phyloP scores from a whole-genome alignment of 2,888 invertebrate genomes.

The Agonopterix alstromeriana region DNA sequence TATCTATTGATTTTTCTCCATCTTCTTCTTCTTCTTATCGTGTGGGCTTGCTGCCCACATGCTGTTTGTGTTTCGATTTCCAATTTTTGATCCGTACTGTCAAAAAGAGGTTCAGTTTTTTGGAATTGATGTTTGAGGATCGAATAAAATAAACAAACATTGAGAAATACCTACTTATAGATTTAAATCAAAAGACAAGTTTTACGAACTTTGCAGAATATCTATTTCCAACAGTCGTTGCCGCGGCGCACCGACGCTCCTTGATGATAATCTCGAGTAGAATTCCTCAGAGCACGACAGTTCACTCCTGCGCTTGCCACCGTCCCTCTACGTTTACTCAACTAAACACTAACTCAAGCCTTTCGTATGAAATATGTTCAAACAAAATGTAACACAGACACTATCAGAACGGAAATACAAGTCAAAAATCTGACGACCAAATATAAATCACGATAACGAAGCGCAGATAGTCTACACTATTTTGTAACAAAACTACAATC shows the following conservation, averaged over 20 bases:
- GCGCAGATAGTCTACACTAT: conserved; percentile 6
- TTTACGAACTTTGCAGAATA: neutral
- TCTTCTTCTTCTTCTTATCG: too few relatives aligned
- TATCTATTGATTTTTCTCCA: too few relatives aligned
- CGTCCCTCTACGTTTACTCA: too few relatives aligned
- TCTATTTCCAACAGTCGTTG: neutral
- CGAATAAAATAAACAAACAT: too few relatives aligned
- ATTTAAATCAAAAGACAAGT: too few relatives aligned
- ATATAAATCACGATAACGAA: conserved; percentile 2
- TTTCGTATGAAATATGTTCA: neutral
- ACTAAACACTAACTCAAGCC: too few relatives aligned
- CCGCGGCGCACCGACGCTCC: conserved; percentile 1
- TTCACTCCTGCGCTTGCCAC: conserved; percentile 5
- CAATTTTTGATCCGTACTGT: too few relatives aligned
- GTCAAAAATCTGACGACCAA: conserved; percentile 2
- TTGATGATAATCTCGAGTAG: conserved; percentile 42
- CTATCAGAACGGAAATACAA: conserved; percentile 4
- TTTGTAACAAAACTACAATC: conserved; percentile 15
- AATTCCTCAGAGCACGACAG: conserved; percentile 51
- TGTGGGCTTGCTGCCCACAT: too few relatives aligned
- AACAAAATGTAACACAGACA: neutral
- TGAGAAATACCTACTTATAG: too few relatives aligned
- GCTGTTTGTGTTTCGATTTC: too few relatives aligned
- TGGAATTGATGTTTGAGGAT: too few relatives aligned
- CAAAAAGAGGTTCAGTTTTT: too few relatives aligned